Evolutionary conservation across 2,113 vertebrate species (phyloP).

Genomic region (Cygnus buccinator): DNA sequence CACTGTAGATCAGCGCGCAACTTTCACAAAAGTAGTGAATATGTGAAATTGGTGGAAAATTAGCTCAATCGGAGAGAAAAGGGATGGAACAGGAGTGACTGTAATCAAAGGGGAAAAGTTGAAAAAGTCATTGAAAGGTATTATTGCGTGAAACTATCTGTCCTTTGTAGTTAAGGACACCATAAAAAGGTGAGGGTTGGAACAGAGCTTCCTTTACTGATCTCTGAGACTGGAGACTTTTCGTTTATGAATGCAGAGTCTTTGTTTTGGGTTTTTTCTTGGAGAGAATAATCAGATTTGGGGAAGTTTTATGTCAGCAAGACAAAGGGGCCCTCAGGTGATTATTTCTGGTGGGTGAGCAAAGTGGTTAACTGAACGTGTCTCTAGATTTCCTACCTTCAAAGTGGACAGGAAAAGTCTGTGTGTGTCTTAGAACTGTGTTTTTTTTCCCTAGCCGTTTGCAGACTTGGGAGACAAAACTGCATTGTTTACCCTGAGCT

Average conservation of each 20-base stretch:
- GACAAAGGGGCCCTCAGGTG: not conserved
- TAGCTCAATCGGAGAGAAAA: not conserved
- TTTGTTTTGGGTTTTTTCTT: not conserved
- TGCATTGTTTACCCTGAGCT: not conserved
- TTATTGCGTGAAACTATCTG: not conserved
- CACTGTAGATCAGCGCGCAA: not conserved
- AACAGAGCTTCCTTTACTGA: not conserved
- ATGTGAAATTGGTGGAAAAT: not conserved
- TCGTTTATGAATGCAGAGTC: not conserved
- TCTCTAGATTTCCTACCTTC: not conserved
- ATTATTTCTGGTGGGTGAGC: not conserved
- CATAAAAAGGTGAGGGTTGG: not conserved
- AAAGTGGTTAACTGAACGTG: not conserved
- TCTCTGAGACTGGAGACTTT: not conserved
- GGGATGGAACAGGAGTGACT: not conserved
- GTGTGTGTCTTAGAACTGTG: not conserved
- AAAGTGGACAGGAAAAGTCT: not conserved
- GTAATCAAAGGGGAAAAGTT: not conserved
- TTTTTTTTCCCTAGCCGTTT: not conserved
- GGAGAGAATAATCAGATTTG: not conserved
- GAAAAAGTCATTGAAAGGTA: not conserved
- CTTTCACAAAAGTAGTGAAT: not conserved
- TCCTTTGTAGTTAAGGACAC: not conserved
- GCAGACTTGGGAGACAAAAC: not conserved
- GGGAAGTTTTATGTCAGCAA: not conserved